Conservation (phyloP, 2,888 invertebrate species). For the Chaetogeoica ovagalla region DNA sequence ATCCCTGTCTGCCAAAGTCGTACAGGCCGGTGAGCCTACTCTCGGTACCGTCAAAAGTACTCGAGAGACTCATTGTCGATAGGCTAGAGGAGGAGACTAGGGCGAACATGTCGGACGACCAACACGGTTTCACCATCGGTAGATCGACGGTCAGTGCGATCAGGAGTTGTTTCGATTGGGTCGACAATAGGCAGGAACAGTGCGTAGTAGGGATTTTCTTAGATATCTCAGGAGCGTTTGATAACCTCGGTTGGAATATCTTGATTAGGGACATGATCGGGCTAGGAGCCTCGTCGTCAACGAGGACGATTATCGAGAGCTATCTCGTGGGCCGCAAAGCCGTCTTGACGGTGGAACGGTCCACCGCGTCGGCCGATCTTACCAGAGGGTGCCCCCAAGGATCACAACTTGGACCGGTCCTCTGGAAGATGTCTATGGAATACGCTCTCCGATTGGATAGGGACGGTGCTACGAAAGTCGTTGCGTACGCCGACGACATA, state of each 20-base stretch:
- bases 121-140: slow-evolving; percentile 5
- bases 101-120: neutral
- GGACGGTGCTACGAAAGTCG: no score
- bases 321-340: slow-evolving; percentile 7
- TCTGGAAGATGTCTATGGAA: slow-evolving; percentile 17
- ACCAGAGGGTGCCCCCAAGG: slow-evolving; percentile 15
- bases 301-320: neutral
- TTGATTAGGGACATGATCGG: neutral
- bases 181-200: neutral
- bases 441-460: no score
- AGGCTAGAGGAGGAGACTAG: neutral
- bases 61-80: slow-evolving; percentile 27
- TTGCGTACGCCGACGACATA: slow-evolving; percentile 2
- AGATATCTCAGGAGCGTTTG: slow-evolving; percentile 16
- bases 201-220: neutral
- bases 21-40: slow-evolving; percentile 26
- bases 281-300: neutral
- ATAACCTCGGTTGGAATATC: slow-evolving; percentile 1
- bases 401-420: slow-evolving; percentile 7
- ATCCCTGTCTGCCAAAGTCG: slow-evolving; percentile 10
- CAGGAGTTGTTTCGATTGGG: neutral
- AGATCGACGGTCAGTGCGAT: slow-evolving; percentile 13
- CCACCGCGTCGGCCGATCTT: neutral
- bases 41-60: slow-evolving; percentile 13
- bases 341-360: neutral